phyloP scores from a whole-genome alignment of 2,113 vertebrate genomes.

The Ceyx melanurus region DNA sequence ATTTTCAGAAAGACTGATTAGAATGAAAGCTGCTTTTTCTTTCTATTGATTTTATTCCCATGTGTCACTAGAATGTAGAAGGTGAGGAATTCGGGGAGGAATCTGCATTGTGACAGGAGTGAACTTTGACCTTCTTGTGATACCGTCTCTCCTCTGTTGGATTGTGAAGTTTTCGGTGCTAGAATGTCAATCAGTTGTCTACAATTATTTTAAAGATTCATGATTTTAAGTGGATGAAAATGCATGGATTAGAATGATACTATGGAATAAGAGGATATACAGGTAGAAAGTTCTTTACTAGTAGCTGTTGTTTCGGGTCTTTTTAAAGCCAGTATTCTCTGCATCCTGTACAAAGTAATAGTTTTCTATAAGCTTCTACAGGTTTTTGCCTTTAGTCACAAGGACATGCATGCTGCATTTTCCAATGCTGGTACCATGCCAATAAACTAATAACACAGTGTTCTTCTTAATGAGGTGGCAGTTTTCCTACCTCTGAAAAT shows the following conservation, averaged over 20 bases:
- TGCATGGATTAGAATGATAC: neutral
- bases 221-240: neutral
- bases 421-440: slow-evolving; percentile 35
- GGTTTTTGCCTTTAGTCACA: slow-evolving; percentile 22
- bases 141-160: neutral
- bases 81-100: neutral
- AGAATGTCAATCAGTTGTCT: slow-evolving; percentile 7
- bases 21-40: slow-evolving; percentile 54
- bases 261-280: neutral
- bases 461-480: slow-evolving; percentile 71
- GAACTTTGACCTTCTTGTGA: slow-evolving; percentile 32
- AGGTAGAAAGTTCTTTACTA: neutral
- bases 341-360: slow-evolving; percentile 19
- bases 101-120: slow-evolving; percentile 21
- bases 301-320: neutral
- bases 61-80: slow-evolving; percentile 36
- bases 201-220: neutral
- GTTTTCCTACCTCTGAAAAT: slow-evolving; percentile 74
- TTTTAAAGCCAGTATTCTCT: neutral
- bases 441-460: slow-evolving; percentile 59
- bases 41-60: slow-evolving; percentile 43
- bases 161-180: neutral
- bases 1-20: slow-evolving; percentile 51
- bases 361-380: slow-evolving; percentile 45
- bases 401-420: slow-evolving; percentile 44